phyloP scores from a whole-genome alignment of 37 sponge, comb jelly and placozoan genomes.

The Spongilla lacustris region DNA sequence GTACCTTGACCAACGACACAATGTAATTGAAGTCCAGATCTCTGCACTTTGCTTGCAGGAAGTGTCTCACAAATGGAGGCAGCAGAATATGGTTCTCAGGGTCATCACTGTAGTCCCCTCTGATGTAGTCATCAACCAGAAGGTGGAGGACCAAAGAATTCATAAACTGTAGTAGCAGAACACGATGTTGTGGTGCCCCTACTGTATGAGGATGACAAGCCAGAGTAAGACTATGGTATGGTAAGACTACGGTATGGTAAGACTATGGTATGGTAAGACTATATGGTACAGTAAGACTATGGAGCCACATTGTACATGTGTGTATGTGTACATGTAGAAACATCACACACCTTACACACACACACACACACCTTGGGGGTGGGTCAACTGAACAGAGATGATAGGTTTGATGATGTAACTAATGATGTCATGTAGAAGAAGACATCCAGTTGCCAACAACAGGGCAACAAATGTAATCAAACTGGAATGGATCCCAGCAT shows the following conservation, averaged over 20 bases:
- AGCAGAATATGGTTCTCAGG: constrained; percentile 10
- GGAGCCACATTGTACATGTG: background rate
- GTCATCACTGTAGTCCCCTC: background rate
- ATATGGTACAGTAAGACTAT: no score
- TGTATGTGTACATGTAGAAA: background rate
- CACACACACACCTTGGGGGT: constrained; percentile 28
- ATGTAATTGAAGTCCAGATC: constrained; percentile 45
- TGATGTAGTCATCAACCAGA: constrained; percentile 48
- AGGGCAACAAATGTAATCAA: constrained; percentile 70
- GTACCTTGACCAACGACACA: constrained; percentile 25
- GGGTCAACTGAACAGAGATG: constrained; percentile 43
- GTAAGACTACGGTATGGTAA: no score
- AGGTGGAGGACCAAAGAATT: constrained; percentile 45
- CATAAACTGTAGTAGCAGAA: constrained; percentile 42
- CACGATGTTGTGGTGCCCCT: constrained; percentile 18
- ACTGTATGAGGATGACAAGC: background rate
- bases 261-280: no score
- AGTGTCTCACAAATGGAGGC: constrained; percentile 64
- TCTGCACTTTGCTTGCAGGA: constrained; percentile 54
- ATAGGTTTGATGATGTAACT: constrained; percentile 53
- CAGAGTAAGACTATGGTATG: no score
- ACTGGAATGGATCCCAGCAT: constrained; percentile 57
- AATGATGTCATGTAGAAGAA: constrained; percentile 79
- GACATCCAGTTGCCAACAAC: constrained; percentile 62
- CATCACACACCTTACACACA: background rate